phyloP scores from a whole-genome alignment of 2,113 vertebrate genomes.

The Charina bottae region DNA sequence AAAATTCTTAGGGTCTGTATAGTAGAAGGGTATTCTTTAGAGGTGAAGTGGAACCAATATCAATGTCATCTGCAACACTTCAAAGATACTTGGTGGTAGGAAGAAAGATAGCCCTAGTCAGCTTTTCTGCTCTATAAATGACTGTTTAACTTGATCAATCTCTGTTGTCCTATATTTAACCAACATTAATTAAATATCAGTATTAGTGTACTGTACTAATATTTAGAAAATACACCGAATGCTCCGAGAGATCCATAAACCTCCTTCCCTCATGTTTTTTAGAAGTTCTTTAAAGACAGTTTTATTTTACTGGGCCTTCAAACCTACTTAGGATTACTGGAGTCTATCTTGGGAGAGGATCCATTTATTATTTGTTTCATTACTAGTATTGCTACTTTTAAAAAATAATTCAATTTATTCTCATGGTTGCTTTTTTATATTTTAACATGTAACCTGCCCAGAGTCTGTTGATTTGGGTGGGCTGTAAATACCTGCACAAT shows the following conservation, averaged over 20 bases:
- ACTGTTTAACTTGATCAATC: background rate
- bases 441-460: background rate
- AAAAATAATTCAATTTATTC: background rate
- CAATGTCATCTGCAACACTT: conserved; percentile 13
- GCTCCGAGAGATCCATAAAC: background rate
- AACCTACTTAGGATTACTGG: background rate
- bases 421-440: background rate
- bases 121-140: conserved; percentile 48
- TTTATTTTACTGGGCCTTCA: background rate
- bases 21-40: conserved; percentile 75
- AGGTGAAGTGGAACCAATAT: conserved; percentile 60
- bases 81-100: background rate
- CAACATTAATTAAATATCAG: background rate
- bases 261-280: background rate
- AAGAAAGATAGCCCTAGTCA: conserved; percentile 43
- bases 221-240: background rate
- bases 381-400: background rate
- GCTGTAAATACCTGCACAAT: background rate
- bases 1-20: conserved; percentile 73
- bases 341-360: background rate
- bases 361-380: background rate
- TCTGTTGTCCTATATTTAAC: background rate
- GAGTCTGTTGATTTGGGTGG: background rate
- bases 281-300: background rate
- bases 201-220: background rate